Evolutionary conservation across 2,888 invertebrate genomes (phyloP).

Genomic region (Odontocerum albicorne): DNA sequence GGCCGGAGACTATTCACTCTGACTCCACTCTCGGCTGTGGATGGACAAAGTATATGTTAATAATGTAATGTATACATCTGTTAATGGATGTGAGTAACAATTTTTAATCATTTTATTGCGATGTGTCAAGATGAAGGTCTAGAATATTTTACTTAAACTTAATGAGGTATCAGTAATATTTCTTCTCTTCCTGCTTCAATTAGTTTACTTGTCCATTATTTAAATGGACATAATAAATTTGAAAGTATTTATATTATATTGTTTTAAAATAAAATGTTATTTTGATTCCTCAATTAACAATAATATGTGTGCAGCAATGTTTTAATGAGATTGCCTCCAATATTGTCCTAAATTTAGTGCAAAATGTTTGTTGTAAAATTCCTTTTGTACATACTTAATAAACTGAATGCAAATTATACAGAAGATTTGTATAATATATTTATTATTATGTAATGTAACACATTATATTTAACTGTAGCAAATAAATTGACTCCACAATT

Average conservation of each 20-base stretch:
- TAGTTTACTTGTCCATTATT: background rate
- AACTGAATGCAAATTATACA: slow-evolving; percentile 28
- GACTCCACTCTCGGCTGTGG: too few species aligned
- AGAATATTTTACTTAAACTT: background rate
- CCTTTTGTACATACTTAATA: slow-evolving; percentile 26
- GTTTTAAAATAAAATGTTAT: slow-evolving; percentile 10
- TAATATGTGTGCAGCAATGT: slow-evolving; percentile 31
- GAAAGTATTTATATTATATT: slow-evolving; percentile 3
- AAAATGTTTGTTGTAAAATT: slow-evolving; percentile 25
- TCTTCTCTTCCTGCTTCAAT: background rate
- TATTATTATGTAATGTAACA: slow-evolving; percentile 20
- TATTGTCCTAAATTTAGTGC: slow-evolving; percentile 17
- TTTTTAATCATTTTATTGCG: background rate
- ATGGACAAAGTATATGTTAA: too few species aligned
- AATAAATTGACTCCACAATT: slow-evolving; percentile 29
- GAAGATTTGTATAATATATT: slow-evolving; percentile 28
- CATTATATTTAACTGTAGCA: slow-evolving; percentile 31
- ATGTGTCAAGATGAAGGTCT: background rate
- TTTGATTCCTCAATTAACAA: slow-evolving; percentile 22
- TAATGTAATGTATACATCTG: too few species aligned
- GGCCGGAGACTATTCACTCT: too few species aligned
- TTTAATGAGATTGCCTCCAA: slow-evolving; percentile 22
- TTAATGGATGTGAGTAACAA: background rate
- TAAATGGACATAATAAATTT: slow-evolving; percentile 3
- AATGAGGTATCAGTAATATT: too few species aligned